These are phyloP conservation scores for Centropristis striata DNA, from an alignment of 2,113 vertebrate species.

Conservation along the genomic window DNA sequence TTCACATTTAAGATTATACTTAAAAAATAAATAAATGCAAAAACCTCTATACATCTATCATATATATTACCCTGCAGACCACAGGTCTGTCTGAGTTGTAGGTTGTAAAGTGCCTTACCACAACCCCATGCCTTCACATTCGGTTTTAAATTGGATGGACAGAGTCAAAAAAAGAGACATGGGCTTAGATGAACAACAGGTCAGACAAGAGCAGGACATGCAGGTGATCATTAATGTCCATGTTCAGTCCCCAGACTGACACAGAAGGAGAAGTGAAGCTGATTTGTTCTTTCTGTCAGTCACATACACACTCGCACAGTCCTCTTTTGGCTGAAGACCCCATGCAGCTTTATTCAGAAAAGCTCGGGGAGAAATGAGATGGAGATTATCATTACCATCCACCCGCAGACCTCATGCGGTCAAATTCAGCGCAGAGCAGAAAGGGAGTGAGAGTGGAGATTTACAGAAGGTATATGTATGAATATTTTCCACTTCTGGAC, in stretches of 20 bases:
- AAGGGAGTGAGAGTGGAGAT: background rate
- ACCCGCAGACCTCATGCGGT: background rate
- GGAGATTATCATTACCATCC: constrained; percentile 15
- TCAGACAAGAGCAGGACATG: constrained; percentile 14
- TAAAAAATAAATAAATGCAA: background rate
- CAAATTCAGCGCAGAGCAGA: background rate
- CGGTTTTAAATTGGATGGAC: constrained; percentile 10
- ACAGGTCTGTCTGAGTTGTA: background rate
- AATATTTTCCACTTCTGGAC: constrained; percentile 14
- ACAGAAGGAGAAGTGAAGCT: constrained; percentile 1
- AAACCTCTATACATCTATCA: background rate
- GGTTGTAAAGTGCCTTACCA: background rate
- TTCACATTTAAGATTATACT: background rate
- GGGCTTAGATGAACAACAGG: background rate
- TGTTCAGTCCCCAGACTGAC: constrained; percentile 11
- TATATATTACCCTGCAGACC: background rate
- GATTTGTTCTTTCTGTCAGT: constrained; percentile 15
- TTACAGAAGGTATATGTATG: constrained; percentile 8
- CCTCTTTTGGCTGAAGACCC: background rate
- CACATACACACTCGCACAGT: background rate
- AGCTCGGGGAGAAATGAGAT: background rate
- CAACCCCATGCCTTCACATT: background rate
- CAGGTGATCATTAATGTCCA: constrained; percentile 30
- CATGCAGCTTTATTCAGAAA: constrained; percentile 7
- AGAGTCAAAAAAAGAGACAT: background rate